phyloP scores from a whole-genome alignment of 2,888 invertebrate species.

The Griposia aprilina region DNA sequence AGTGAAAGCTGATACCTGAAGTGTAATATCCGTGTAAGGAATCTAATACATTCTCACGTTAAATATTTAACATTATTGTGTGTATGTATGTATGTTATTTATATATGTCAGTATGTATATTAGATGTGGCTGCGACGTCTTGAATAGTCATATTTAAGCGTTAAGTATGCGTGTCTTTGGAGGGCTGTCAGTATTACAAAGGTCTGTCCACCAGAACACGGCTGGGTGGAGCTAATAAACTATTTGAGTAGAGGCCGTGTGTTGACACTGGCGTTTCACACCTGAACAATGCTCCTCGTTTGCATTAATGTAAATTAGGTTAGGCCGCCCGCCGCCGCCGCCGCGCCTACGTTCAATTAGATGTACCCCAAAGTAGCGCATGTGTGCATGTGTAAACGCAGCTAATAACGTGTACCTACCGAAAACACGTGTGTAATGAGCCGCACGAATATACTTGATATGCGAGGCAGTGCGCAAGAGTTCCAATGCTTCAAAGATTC shows the following conservation, averaged over 20 bases:
- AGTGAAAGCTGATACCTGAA: conserved; percentile 53
- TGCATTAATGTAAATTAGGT: conserved; percentile 91
- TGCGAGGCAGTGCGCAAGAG: conserved; percentile 22
- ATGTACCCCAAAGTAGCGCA: conserved; percentile 87
- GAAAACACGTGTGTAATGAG: conserved; percentile 63
- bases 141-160: conserved; percentile 86
- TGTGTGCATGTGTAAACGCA: conserved; percentile 84
- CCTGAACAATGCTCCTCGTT: conserved; percentile 91
- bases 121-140: conserved; percentile 74
- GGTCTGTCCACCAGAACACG: conserved; percentile 86
- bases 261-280: conserved; percentile 91
- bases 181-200: conserved; percentile 88
- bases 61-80: conserved; percentile 63
- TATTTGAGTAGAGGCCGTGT: conserved; percentile 89
- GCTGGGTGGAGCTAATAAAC: conserved; percentile 90
- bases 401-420: conserved; percentile 73
- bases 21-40: conserved; percentile 45
- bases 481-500: background rate
- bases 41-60: conserved; percentile 58
- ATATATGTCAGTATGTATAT: conserved; percentile 73
- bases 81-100: conserved; percentile 60
- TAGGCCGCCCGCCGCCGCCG: conserved; percentile 80
- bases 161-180: conserved; percentile 87
- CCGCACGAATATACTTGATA: conserved; percentile 44
- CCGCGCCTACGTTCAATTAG: conserved; percentile 90